Percentiles rank a stretch among this genome's conserved stretches.
Conservation (phyloP, 2,797 vertebrate genomes). For the Xyrichtys novacula region DNA sequence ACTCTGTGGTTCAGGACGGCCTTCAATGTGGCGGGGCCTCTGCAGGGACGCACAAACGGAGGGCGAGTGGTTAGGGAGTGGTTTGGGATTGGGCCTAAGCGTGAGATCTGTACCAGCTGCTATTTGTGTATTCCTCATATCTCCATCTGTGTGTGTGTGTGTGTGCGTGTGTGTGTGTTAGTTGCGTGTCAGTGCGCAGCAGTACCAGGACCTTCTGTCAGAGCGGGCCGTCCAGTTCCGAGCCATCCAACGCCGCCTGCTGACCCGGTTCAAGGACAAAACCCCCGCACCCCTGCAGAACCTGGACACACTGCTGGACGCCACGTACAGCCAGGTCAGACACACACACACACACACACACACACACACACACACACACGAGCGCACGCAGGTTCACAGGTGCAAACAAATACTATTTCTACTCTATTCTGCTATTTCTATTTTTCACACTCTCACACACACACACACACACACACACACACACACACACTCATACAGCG, state of each 20-base stretch:
- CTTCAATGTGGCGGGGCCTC: too few relatives aligned
- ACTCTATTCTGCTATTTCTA: too few relatives aligned
- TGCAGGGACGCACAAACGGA: too few relatives aligned
- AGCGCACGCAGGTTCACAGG: too few relatives aligned
- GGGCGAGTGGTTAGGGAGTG: too few relatives aligned
- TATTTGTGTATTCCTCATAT: background rate
- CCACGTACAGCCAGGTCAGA: slow-evolving; percentile 94
- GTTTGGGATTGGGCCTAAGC: too few relatives aligned
- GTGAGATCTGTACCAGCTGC: background rate
- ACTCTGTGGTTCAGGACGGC: too few relatives aligned
- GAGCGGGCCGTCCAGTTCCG: slow-evolving; percentile 95
- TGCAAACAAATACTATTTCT: slow-evolving; percentile 4
- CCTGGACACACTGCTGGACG: slow-evolving; percentile 95
- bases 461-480: slow-evolving; percentile 11
- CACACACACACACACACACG: too few relatives aligned
- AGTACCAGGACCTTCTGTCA: slow-evolving; percentile 92
- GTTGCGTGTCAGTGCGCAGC: slow-evolving; percentile 91
- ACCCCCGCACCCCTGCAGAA: slow-evolving; percentile 96
- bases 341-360: slow-evolving; percentile 17
- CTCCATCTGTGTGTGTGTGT: background rate
- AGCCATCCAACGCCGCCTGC: slow-evolving; percentile 93
- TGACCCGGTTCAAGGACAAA: slow-evolving; percentile 97
- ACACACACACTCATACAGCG: slow-evolving; percentile 14
- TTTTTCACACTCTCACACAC: slow-evolving; percentile 16
- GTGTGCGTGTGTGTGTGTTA: slow-evolving; percentile 61